Percentiles rank a stretch among this genome's conserved stretches.
Conservation (phyloP, 2,113 vertebrate genomes). For the Xiphorhynchus elegans region DNA sequence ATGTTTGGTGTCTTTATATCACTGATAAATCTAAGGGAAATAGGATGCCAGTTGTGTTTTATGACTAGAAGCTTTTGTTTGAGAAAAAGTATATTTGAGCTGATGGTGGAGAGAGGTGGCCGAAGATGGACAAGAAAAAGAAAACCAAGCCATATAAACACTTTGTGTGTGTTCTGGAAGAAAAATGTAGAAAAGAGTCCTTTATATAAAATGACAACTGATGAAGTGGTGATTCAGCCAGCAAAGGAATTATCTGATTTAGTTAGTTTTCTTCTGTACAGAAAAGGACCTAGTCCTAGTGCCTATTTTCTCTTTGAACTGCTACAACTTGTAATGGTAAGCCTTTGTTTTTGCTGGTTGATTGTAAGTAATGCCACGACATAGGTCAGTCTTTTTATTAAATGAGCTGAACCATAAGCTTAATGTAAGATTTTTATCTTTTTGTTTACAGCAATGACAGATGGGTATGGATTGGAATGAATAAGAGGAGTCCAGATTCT, state of each 20-base stretch:
- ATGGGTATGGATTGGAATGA: slow-evolving; percentile 94
- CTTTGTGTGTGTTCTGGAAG: background rate
- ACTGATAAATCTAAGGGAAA: background rate
- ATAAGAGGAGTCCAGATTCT: slow-evolving; percentile 88
- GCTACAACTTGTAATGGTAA: background rate
- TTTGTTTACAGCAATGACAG: slow-evolving; percentile 78
- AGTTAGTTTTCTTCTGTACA: background rate
- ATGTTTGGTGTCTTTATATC: background rate
- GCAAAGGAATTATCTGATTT: background rate
- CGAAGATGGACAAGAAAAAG: background rate
- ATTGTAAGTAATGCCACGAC: background rate
- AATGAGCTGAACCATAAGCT: background rate
- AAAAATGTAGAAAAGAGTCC: background rate
- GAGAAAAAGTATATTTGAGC: background rate
- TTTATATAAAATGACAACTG: background rate
- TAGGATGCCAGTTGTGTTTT: background rate
- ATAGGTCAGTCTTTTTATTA: background rate
- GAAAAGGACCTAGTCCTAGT: background rate
- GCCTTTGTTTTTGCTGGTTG: background rate
- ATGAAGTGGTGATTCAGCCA: background rate
- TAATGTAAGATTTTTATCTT: background rate
- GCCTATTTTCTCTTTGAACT: background rate
- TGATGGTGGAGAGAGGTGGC: background rate
- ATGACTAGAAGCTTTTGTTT: background rate
- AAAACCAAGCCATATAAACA: background rate